Evolutionary conservation across 2,113 vertebrate species (phyloP), one percentile per base, ranked within the genome.

Genomic region (Oncorhynchus nerka): DNA sequence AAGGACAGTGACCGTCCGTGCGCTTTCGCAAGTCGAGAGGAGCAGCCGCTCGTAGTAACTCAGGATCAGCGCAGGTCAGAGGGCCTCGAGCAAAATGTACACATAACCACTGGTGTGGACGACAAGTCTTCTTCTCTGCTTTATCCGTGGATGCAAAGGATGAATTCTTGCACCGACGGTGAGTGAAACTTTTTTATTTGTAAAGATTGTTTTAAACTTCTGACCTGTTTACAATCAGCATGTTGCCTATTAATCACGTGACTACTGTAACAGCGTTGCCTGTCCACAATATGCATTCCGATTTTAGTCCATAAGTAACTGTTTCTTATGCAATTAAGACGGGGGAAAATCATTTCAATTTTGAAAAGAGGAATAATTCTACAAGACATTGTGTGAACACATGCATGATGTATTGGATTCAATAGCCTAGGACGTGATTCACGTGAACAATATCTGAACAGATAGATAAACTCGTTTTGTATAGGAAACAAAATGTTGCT

Each of bases 71-170:
- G 95, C 89, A 98, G 98, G 89, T 88, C 95, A 71, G 97, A 98
- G 89, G 97, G 96, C 89, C 88, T 95, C 57, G 96, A 95, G 73
- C 97, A 97, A 88, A 85, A 89, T 86, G 96, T 95, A 90, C 94
- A 88, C 72, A 95, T 92, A 82, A 95, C 96, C 88, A 92, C 95
- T 83, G 95, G 95, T 77, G 82, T 93, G 13, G 97, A 99, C 72
- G 96, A 98, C 88, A 99, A 99, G 91, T 94, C 95, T 69, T 39
- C 8, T 39, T 93, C 96, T 0, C 93, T 97, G 0, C 94, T 97
- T 78, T 97, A 97, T 75, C 96, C 96, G 9, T 97, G 96, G 96
- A 97, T 97, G 96, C 96, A 97, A 87, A 92, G 96, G 90, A 96
- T 97, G 95, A 97, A 97, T 84, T 96, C 96, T 75, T 97, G 97